These are phyloP conservation scores for Homalodisca vitripennis DNA, from an alignment of 1,140 invertebrate genomes.

Conservation along the genomic window DNA sequence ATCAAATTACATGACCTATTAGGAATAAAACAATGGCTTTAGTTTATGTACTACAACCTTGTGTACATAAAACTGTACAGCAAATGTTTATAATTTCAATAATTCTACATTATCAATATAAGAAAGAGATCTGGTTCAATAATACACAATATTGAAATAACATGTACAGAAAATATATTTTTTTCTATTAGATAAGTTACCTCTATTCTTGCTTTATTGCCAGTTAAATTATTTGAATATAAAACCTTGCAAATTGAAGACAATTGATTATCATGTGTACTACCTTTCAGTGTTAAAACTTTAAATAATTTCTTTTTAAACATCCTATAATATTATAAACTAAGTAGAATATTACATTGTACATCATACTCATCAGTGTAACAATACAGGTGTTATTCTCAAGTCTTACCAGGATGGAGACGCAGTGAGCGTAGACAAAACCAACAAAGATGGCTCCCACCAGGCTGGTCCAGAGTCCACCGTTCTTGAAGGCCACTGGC, in stretches of 20 bases:
- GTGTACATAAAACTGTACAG: too few relatives aligned
- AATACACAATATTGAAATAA: too few relatives aligned
- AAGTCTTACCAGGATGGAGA: slow-evolving; percentile 50
- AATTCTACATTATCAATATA: too few relatives aligned
- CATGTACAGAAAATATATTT: too few relatives aligned
- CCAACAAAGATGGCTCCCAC: slow-evolving; percentile 49
- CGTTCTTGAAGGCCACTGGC: slow-evolving; percentile 57
- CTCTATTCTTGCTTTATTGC: too few relatives aligned
- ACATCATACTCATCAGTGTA: background rate
- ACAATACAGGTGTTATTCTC: background rate
- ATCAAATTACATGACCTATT: too few relatives aligned
- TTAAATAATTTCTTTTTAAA: background rate
- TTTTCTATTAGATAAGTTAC: too few relatives aligned
- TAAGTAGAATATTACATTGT: background rate
- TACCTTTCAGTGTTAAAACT: background rate
- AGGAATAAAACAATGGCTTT: too few relatives aligned
- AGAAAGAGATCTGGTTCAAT: too few relatives aligned
- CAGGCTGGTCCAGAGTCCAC: slow-evolving; percentile 54
- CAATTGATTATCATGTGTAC: background rate
- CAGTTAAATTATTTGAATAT: background rate
- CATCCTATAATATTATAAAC: background rate
- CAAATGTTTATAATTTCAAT: too few relatives aligned
- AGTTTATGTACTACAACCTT: too few relatives aligned
- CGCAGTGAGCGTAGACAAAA: slow-evolving; percentile 51
- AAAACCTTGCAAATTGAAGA: background rate